These are phyloP conservation scores for Betta splendens DNA, from an alignment of 2,797 vertebrate species.

Conservation along the genomic window DNA sequence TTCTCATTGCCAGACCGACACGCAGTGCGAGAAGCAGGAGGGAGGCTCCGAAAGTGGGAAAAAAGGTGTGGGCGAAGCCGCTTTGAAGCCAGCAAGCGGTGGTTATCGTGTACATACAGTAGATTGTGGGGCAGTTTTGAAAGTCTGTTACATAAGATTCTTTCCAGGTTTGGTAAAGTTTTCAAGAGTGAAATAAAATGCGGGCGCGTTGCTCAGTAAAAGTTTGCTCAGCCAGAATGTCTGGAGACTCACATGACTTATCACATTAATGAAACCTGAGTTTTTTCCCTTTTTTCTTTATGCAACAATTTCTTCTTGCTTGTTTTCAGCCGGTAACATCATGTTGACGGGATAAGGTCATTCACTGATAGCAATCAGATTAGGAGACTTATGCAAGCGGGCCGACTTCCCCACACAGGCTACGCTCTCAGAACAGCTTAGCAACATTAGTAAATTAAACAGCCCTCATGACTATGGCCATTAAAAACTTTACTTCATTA, in stretches of 20 bases:
- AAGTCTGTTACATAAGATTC: slow-evolving; percentile 76
- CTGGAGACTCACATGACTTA: slow-evolving; percentile 32
- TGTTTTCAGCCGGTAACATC: slow-evolving; percentile 51
- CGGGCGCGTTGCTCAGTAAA: slow-evolving; percentile 1
- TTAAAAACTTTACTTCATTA: slow-evolving; percentile 59
- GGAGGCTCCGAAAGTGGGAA: slow-evolving; percentile 38
- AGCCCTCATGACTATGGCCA: slow-evolving; percentile 61
- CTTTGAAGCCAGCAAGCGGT: slow-evolving; percentile 34
- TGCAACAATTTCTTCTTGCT: slow-evolving; percentile 43
- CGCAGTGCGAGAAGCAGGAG: slow-evolving; percentile 51
- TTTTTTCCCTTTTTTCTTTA: slow-evolving; percentile 53
- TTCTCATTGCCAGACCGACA: slow-evolving; percentile 74
- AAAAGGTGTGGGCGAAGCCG: slow-evolving; percentile 2
- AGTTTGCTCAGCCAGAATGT: slow-evolving; percentile 21
- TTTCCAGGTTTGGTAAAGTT: slow-evolving; percentile 69
- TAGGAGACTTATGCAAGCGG: slow-evolving; percentile 68
- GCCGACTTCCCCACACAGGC: slow-evolving; percentile 32
- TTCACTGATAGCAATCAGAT: slow-evolving; percentile 61
- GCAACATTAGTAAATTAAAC: slow-evolving; percentile 57
- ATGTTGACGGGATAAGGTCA: slow-evolving; percentile 50
- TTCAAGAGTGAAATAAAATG: slow-evolving; percentile 22
- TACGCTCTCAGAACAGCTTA: slow-evolving; percentile 48
- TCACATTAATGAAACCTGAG: slow-evolving; percentile 25
- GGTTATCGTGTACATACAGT: slow-evolving; percentile 59
- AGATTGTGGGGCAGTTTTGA: slow-evolving; percentile 68